Evolutionary conservation across 2,888 invertebrate genomes (phyloP), one percentile per base, ranked within the genome.

Genomic region (Tortricodes alternella): DNA sequence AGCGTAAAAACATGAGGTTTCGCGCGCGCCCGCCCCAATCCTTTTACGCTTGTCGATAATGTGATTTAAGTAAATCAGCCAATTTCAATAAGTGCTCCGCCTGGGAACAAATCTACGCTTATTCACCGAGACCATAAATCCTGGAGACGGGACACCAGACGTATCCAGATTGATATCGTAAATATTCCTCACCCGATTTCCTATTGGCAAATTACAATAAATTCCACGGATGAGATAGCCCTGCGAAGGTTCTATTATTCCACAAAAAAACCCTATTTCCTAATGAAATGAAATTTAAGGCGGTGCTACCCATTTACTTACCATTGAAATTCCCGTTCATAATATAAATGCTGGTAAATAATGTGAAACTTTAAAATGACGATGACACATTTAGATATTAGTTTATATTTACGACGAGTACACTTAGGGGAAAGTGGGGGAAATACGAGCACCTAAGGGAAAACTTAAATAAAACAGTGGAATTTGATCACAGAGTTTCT

Each of bases 1-100:
- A 44, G 32, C 44, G 49, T 50, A 50, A 64, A 66, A 66, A 59
- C 67, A 69, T 73, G 77, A 76, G 74, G 64, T 57, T 60, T 48
- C 57, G 60, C 58, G 62, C 58, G 62, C 58, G 62, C 52, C 66
- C 64, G 62, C 64, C 59, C 71, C 80, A 83, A 83, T 81, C 83
- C 82, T 81, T 84, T 81, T 75, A 78, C 80, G 76, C 70, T 73
- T 67, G 68, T 68, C 59, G 53, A 68, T 66, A 70, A 72, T 64
- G 64, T 80, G 83, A 84, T 87, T 85, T 80, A 82, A 86, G 82
- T 83, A 87, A 88, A 87, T 86, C 83, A 83, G 80, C 80, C 84
- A 88, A 88, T 88, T 87, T 83, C 87, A 89, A 87, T 89, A 87
- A 88, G 89, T 87, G 86, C 84, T 80, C 67, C 70, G 71, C 68